These are phyloP conservation scores for Proteles cristata DNA, from an alignment of 2,113 vertebrate species.

Conservation along the genomic window DNA sequence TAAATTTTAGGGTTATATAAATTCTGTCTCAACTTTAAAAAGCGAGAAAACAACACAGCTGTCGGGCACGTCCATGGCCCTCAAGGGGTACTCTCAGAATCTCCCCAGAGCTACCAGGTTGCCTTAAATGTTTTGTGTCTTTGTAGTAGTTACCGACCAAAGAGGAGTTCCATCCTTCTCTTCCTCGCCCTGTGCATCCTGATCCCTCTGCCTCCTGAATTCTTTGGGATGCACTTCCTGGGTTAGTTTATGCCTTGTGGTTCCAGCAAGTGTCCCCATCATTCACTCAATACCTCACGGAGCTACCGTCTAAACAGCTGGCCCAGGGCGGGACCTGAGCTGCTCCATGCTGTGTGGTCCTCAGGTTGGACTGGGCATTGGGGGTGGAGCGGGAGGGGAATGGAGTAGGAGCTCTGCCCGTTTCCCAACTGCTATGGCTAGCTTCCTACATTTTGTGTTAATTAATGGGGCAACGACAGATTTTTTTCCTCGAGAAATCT, in stretches of 20 bases:
- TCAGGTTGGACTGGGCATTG: not conserved
- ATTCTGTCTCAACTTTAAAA: not conserved
- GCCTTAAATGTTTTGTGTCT: not conserved
- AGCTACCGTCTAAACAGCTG: not conserved
- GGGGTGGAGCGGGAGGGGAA: not conserved
- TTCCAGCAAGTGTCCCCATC: not conserved
- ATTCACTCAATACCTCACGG: not conserved
- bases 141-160: not conserved
- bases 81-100: not conserved
- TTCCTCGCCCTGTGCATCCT: not conserved
- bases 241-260: not conserved
- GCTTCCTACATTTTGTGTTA: constrained; percentile 1
- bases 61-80: not conserved
- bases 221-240: not conserved
- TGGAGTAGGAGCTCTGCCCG: not conserved
- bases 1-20: not conserved
- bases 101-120: not conserved
- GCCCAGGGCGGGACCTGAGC: no score
- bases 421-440: not conserved
- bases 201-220: not conserved
- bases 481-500: not conserved
- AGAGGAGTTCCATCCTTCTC: not conserved
- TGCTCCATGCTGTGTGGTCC: not conserved
- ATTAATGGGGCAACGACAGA: not conserved
- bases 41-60: not conserved